Evolutionary conservation across 2,888 invertebrate species (phyloP).

Genomic region (Dynastes maya): DNA sequence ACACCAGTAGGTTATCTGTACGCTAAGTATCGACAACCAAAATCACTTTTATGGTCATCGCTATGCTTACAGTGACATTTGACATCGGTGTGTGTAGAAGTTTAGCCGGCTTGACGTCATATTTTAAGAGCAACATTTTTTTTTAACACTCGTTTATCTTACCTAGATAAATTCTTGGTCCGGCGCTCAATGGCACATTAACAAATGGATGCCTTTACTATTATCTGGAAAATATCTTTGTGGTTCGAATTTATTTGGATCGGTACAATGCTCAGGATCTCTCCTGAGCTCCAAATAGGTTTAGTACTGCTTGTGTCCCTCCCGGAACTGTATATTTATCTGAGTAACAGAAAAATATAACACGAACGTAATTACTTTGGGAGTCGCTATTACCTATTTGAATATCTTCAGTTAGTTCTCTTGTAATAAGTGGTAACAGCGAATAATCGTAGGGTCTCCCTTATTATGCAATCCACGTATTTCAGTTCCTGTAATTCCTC

Average conservation of each 20-base stretch:
- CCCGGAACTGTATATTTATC: constrained; percentile 62
- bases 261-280: constrained; percentile 64
- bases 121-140: too few species aligned
- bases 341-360: constrained; percentile 54
- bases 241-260: constrained; percentile 65
- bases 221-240: constrained; percentile 66
- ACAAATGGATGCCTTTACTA: constrained; percentile 57
- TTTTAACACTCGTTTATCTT: background rate
- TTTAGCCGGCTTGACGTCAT: too few species aligned
- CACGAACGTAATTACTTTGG: background rate
- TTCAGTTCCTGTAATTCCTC: constrained; percentile 69
- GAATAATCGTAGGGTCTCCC: constrained; percentile 72
- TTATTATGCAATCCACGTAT: constrained; percentile 73
- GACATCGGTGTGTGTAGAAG: too few species aligned
- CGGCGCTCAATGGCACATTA: constrained; percentile 36
- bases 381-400: constrained; percentile 58
- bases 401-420: constrained; percentile 68
- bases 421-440: constrained; percentile 72
- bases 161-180: constrained; percentile 40
- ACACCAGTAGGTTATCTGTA: too few species aligned
- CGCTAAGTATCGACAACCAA: too few species aligned
- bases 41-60: too few species aligned
- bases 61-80: too few species aligned
- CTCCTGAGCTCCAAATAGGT: constrained; percentile 65
- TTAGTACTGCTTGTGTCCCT: constrained; percentile 59